Base-by-base conservation (phyloP, 1,140 invertebrate genomes). In the Yoshiicerus persimilis region DNA sequence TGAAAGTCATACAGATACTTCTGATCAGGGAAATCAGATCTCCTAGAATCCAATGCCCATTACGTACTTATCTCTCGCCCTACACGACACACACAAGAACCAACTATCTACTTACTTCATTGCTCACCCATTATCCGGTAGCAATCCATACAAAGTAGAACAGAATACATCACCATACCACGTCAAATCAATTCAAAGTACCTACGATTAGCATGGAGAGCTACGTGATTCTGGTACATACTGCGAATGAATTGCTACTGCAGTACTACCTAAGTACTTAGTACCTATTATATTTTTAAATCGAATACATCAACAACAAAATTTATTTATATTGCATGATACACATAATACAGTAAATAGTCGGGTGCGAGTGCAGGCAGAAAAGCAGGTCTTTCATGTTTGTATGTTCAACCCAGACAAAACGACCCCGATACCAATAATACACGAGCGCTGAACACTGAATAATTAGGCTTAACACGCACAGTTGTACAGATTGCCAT, bases 11-110 rank as follows among this genome's bases (percentile, higher is more conserved):
- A 20, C 75, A 20, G 38, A 16, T n/a, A n/a, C n/a, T n/a, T n/a
- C n/a, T 30, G 75, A 34, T n/a, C 30, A 36, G n/a, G 75, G 32
- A 36, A 80, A 36, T 80, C 75, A 34, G 34, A 80, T 80, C 75
- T 80, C 75, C 75, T 70, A 70, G 66, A 70, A 70, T 70, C 66
- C 66, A 70, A 70, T 70, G 25, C n/a, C 75, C 75, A 80, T n/a
- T 66, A 9, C n/a, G 20, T 25, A 23, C 75, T 32, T 36, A 80
- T 36, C 32, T 36, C 34, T 77, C 32, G 4, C 27, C 70, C 30
- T 20, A 34, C 75, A 80, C 34, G 20, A 80, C 75, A 30, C 5
- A 70, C 66, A 27, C 16, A 70, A 11, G 8, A 30, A 8, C 64
- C 25, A 70, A 56, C 47, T n/a, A 56, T 56, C 47, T 56, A 56